Base-by-base conservation (phyloP, 2,888 invertebrate genomes). In the Ernsta delagoae region DNA sequence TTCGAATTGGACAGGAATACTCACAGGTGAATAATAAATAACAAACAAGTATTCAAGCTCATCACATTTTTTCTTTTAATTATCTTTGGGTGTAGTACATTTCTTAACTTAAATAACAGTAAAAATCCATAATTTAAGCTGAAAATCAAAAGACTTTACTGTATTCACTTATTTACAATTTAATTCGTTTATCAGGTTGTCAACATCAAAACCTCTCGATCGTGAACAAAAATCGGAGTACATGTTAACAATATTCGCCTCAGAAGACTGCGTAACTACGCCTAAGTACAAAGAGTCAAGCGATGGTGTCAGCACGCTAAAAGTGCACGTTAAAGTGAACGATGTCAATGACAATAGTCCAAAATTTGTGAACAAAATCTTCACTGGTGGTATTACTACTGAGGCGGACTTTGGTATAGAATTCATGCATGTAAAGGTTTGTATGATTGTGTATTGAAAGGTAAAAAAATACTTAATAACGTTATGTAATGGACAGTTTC, bases 301-400 rank as follows among this genome's bases (percentile, higher is more conserved):
- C 70, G 95, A 96, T 76, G 96, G 96, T 69, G 96, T 96, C 75
- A 97, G 97, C 11, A 88, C 96, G 1, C 88, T 98, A 0, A 95
- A 95, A 79, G 95, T 98, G 0, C 84, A 95, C 8, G 91, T 98
- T 0, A 94, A 94, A 67, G 96, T 99, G 0, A 88, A 94, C 56
- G 99, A 99, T 80, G 95, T 98, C 1, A 99, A 99, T 81, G 99
- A 99, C 80, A 98, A 99, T 86, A 94, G 97, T 0, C 99, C 99
- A 0, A 94, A 94, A 78, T 99, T 99, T 82, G 89, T 95, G 3
- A 96, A 95, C 71, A 95, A 95, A 74, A 95, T 98, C 71, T 98
- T 99, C 82, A 98, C 98, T 0, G 98, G 98, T 0, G 99, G 99
- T 0, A 97, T 99, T 1, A 98, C 98, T 11, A 98, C 98, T 0